Evolutionary conservation across 2,888 invertebrate species (phyloP).

Genomic region (Linnaemya tessellans): DNA sequence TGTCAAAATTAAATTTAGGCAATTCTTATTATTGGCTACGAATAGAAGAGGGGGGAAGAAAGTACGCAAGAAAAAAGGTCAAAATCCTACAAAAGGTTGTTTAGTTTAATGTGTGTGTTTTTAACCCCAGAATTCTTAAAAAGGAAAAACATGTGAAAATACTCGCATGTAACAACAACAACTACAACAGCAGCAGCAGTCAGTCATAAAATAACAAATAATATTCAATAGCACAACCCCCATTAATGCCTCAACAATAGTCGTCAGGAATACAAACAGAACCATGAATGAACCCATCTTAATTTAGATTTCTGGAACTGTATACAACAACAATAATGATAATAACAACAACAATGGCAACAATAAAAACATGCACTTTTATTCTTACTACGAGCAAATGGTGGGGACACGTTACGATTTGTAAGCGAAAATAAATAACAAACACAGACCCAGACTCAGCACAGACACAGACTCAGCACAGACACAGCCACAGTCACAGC

Average conservation of each 20-base stretch:
- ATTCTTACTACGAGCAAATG: constrained; percentile 20
- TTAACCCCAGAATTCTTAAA: constrained; percentile 47
- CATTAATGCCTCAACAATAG: constrained; percentile 38
- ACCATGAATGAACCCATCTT: constrained; percentile 67
- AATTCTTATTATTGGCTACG: background rate
- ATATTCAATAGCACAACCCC: constrained; percentile 40
- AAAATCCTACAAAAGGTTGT: constrained; percentile 60
- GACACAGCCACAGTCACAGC: constrained; percentile 6
- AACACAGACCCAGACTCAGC: constrained; percentile 31
- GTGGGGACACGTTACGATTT: constrained; percentile 38
- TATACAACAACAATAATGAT: constrained; percentile 37
- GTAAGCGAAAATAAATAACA: constrained; percentile 40
- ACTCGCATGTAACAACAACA: constrained; percentile 18
- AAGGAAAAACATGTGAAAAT: background rate
- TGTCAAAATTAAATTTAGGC: constrained; percentile 13
- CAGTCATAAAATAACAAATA: constrained; percentile 37
- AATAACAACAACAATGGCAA: constrained; percentile 8
- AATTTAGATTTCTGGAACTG: constrained; percentile 62
- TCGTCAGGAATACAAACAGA: constrained; percentile 45
- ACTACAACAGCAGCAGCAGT: constrained; percentile 30
- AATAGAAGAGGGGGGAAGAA: background rate
- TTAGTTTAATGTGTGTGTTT: constrained; percentile 18
- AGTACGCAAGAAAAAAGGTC: constrained; percentile 60
- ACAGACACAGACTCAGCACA: constrained; percentile 26
- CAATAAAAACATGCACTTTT: constrained; percentile 40